phyloP scores from a whole-genome alignment of 1,140 invertebrate species.

The Calliphora vicina region DNA sequence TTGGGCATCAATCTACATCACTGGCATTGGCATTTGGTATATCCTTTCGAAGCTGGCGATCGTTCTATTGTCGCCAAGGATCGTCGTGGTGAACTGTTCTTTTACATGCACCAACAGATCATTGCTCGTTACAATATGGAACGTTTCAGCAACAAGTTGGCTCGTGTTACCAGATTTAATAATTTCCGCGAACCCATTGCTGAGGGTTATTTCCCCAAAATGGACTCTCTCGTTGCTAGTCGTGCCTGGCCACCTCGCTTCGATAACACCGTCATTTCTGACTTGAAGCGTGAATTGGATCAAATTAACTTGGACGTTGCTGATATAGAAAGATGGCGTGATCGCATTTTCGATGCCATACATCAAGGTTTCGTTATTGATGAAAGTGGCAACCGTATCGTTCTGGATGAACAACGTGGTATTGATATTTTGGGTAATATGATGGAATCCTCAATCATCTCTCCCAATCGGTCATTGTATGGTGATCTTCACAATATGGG shows the following conservation, averaged over 20 bases:
- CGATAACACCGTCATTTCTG: conserved; percentile 68
- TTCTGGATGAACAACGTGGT: conserved; percentile 72
- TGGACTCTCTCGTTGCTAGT: conserved; percentile 72
- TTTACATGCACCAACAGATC: conserved; percentile 82
- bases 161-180: conserved; percentile 68
- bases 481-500: conserved; percentile 80
- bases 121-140: conserved; percentile 74
- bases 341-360: conserved; percentile 78
- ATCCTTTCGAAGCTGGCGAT: conserved; percentile 72
- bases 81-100: conserved; percentile 78
- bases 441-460: conserved; percentile 76
- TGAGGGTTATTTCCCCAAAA: conserved; percentile 78
- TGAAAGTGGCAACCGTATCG: conserved; percentile 67
- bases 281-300: conserved; percentile 74
- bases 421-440: conserved; percentile 85
- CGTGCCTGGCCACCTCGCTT: conserved; percentile 73
- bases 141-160: conserved; percentile 70
- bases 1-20: conserved; percentile 79
- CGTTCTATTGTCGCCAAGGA: conserved; percentile 73
- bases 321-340: conserved; percentile 77
- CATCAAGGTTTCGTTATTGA: conserved; percentile 70
- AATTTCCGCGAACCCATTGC: conserved; percentile 71
- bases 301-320: conserved; percentile 73
- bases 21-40: conserved; percentile 87
- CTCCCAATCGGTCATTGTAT: conserved; percentile 74